phyloP scores from a whole-genome alignment of 2,888 invertebrate species.

The Dryococelus australis region DNA sequence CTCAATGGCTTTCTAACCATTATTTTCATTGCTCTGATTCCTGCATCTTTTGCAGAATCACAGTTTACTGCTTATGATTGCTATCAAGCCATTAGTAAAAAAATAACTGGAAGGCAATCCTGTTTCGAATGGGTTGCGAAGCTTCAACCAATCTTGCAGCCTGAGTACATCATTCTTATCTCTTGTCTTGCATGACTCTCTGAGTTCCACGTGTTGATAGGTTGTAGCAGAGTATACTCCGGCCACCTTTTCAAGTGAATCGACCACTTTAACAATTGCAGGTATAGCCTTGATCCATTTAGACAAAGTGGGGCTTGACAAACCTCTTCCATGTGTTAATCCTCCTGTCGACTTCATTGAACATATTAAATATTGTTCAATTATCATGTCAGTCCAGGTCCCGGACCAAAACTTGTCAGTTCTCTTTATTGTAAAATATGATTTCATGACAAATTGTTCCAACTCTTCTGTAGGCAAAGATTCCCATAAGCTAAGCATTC shows the following conservation, averaged over 20 bases:
- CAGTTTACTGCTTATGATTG: background rate
- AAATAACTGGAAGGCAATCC: background rate
- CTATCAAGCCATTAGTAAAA: constrained; percentile 2
- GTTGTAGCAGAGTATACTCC: constrained; percentile 22
- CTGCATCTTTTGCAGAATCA: background rate
- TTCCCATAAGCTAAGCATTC: background rate
- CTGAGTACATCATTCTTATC: background rate
- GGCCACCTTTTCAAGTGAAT: background rate
- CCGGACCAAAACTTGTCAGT: too few relatives aligned
- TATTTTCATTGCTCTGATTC: background rate
- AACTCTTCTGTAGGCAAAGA: background rate
- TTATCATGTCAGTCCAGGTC: background rate
- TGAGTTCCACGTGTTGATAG: background rate
- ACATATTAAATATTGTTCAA: background rate
- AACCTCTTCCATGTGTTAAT: background rate
- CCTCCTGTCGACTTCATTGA: background rate
- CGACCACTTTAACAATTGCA: background rate
- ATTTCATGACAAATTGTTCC: background rate
- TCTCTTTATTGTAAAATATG: constrained; percentile 20
- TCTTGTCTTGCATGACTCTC: background rate
- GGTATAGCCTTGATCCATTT: constrained; percentile 4
- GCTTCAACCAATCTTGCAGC: background rate
- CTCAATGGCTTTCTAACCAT: background rate
- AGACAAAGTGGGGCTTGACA: background rate
- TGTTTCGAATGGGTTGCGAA: background rate